These are phyloP conservation scores for Gymnorhina tibicen DNA, from an alignment of 2,113 vertebrate genomes.

Conservation along the genomic window DNA sequence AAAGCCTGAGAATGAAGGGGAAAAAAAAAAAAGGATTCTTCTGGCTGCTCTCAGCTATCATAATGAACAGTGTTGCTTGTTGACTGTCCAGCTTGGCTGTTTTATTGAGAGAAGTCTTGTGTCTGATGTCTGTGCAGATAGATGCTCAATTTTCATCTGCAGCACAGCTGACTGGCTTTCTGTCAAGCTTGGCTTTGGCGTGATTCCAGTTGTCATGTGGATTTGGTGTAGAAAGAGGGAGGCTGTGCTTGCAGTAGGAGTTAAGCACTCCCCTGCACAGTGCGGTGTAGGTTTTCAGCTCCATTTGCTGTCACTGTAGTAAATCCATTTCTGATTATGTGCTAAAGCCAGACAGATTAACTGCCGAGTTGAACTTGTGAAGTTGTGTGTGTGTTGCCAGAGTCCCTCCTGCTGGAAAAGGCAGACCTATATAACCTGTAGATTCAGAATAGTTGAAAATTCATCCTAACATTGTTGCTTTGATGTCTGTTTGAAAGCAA, in stretches of 20 bases:
- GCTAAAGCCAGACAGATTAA: background rate
- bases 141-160: background rate
- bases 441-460: slow-evolving; percentile 17
- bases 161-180: slow-evolving; percentile 1
- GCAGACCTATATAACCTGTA: background rate
- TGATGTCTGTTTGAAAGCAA: background rate
- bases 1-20: background rate
- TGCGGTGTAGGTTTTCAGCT: background rate
- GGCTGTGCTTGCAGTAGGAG: background rate
- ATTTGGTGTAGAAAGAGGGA: background rate
- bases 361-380: background rate
- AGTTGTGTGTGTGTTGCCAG: background rate
- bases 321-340: slow-evolving; percentile 17
- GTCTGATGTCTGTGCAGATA: background rate
- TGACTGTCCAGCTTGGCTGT: background rate
- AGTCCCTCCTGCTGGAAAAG: background rate
- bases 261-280: background rate
- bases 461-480: background rate
- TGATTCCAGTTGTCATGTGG: background rate
- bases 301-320: background rate
- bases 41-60: background rate
- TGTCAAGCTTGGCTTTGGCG: background rate
- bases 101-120: background rate
- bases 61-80: background rate
- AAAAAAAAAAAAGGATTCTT: background rate